Percentiles rank a stretch among this genome's conserved stretches.
These are phyloP conservation scores for Corapipo altera DNA, from an alignment of 2,113 vertebrate species.

Conservation along the genomic window DNA sequence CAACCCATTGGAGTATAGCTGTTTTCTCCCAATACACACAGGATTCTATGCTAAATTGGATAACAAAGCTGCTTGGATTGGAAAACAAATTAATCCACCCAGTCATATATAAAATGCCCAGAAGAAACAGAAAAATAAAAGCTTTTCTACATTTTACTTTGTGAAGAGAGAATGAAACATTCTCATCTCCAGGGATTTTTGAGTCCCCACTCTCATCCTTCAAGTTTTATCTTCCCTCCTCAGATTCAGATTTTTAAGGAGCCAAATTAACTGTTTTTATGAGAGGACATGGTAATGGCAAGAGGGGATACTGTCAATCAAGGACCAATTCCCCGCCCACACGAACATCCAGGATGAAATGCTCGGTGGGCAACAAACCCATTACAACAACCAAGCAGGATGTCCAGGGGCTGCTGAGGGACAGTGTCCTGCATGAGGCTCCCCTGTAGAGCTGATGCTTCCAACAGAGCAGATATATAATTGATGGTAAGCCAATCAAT, in stretches of 20 bases:
- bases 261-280: neutral
- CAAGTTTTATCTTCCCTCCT: neutral
- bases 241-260: neutral
- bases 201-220: neutral
- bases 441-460: rapidly evolving
- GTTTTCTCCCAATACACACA: neutral
- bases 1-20: neutral
- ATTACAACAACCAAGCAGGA: neutral
- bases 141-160: neutral
- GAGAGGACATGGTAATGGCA: neutral
- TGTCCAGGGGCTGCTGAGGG: neutral
- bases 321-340: neutral
- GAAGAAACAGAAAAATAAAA: conserved; percentile 22
- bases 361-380: neutral
- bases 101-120: neutral
- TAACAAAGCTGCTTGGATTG: conserved; percentile 19
- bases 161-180: conserved; percentile 2
- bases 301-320: neutral
- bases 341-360: neutral
- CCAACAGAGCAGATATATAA: neutral
- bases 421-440: neutral
- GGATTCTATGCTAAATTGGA: neutral
- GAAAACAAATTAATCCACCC: conserved; percentile 44
- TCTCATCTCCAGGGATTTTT: neutral
- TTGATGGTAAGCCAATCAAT: neutral